A percentile compares a stretch with the other conserved stretches of the same genome.
Evolutionary conservation across 2,888 invertebrate genomes (phyloP).

Genomic region (Drosophila basisetae): DNA sequence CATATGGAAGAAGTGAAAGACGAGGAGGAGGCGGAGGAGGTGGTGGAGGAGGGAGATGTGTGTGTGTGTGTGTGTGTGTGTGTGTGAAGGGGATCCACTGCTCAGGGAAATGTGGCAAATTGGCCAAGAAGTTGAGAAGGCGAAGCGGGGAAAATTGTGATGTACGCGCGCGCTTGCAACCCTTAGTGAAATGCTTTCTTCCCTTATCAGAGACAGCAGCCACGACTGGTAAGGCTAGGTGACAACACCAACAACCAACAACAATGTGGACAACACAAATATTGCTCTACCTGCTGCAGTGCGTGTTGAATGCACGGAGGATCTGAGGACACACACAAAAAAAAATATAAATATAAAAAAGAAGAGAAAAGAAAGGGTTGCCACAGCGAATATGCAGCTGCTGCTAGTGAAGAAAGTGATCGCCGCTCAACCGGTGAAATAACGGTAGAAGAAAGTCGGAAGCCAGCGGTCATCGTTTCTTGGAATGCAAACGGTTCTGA

Average conservation of each 20-base stretch:
- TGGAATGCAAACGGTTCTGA: conserved; percentile 13
- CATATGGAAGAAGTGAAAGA: background rate
- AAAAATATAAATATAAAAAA: background rate
- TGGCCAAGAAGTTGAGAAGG: conserved; percentile 10
- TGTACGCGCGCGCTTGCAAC: conserved; percentile 31
- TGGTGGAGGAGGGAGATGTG: background rate
- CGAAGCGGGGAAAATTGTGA: conserved; percentile 14
- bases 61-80: background rate
- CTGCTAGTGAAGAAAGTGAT: conserved; percentile 45
- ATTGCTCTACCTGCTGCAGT: conserved; percentile 38
- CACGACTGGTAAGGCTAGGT: conserved; percentile 6
- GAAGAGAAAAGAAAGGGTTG: conserved; percentile 38
- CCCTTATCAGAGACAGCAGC: conserved; percentile 40
- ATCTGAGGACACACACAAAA: conserved; percentile 11
- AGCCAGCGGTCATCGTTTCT: conserved; percentile 12
- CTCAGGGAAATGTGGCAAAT: conserved; percentile 17
- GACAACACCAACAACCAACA: conserved; percentile 10
- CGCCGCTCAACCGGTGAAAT: conserved; percentile 44
- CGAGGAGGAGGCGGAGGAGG: background rate
- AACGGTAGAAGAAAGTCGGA: conserved; percentile 52
- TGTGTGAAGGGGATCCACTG: background rate
- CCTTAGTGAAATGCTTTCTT: conserved; percentile 70
- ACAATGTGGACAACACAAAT: conserved; percentile 27
- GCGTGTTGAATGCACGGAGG: conserved; percentile 47
- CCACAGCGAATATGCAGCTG: conserved; percentile 39